These are phyloP conservation scores for Steinernema carpocapsae DNA, from an alignment of 2,888 invertebrate species.

Conservation along the genomic window DNA sequence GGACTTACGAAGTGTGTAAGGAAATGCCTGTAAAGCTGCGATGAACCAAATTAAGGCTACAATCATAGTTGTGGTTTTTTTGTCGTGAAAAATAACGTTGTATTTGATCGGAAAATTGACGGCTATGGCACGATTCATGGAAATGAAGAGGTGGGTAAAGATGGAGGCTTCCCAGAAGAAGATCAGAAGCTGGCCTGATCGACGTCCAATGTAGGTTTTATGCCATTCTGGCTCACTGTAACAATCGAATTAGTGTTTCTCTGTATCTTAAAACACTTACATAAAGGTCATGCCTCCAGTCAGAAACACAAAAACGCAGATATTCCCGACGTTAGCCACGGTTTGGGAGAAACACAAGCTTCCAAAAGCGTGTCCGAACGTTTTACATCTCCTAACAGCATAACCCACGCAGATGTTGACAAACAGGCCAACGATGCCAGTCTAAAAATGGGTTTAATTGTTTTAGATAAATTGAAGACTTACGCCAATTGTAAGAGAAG, in stretches of 20 bases:
- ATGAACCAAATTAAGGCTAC: not conserved
- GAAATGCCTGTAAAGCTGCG: not conserved
- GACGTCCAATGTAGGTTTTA: not conserved
- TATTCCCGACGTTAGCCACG: not conserved
- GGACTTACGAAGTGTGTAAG: not conserved
- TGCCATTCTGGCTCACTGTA: not conserved
- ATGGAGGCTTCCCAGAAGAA: constrained; percentile 6
- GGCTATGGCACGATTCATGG: not conserved
- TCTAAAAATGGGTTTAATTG: not conserved
- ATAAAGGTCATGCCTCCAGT: not conserved
- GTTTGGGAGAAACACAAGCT: not conserved
- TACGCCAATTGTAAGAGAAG: too few species aligned
- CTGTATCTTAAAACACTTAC: too few species aligned
- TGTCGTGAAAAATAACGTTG: not conserved
- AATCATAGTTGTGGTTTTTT: not conserved
- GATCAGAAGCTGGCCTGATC: not conserved
- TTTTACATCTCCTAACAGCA: not conserved
- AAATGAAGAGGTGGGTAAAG: constrained; percentile 2
- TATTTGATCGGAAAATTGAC: not conserved
- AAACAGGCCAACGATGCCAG: not conserved
- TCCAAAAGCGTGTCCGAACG: not conserved
- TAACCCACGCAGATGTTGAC: constrained; percentile 7
- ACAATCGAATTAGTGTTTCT: too few species aligned
- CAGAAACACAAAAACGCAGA: constrained; percentile 11
- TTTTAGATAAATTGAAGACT: too few species aligned